Evolutionary conservation across 2,888 invertebrate species (phyloP).

Genomic region (Alloscopus bannaensis): DNA sequence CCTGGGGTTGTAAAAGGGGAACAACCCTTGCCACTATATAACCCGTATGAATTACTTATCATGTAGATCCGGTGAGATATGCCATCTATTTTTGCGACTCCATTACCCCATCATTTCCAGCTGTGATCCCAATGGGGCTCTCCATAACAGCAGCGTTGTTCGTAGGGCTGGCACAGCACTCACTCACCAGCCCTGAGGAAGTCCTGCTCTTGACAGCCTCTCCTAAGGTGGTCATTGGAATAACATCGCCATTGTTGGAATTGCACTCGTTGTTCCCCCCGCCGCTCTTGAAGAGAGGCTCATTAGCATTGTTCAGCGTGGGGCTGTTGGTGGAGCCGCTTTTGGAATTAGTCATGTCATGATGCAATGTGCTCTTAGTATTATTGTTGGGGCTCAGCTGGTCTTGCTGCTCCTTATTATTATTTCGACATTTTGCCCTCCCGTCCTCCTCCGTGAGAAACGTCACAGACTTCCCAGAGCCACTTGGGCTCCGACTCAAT

Average conservation of each 20-base stretch:
- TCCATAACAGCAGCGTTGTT: constrained; percentile 23
- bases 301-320: background rate
- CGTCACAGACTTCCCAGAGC: constrained; percentile 50
- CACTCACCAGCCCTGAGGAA: constrained; percentile 5
- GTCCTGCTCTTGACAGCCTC: constrained; percentile 21
- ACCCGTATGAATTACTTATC: background rate
- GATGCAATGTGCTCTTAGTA: constrained; percentile 23
- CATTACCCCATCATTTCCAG: constrained; percentile 31
- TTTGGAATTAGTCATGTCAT: constrained; percentile 33
- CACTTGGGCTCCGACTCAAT: constrained; percentile 44
- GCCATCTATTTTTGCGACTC: constrained; percentile 24
- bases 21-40: background rate
- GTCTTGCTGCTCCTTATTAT: constrained; percentile 41
- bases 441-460: constrained; percentile 51
- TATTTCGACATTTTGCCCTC: constrained; percentile 39
- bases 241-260: constrained; percentile 49
- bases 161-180: constrained; percentile 26
- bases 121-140: constrained; percentile 39
- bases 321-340: constrained; percentile 3
- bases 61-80: background rate
- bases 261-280: constrained; percentile 28
- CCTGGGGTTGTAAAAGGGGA: background rate
- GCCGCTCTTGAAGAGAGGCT: background rate
- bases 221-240: constrained; percentile 52
- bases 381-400: constrained; percentile 39